Evolutionary conservation across 2,113 vertebrate species (phyloP), one percentile per base, ranked within the genome.

Genomic region (Melozone crissalis): DNA sequence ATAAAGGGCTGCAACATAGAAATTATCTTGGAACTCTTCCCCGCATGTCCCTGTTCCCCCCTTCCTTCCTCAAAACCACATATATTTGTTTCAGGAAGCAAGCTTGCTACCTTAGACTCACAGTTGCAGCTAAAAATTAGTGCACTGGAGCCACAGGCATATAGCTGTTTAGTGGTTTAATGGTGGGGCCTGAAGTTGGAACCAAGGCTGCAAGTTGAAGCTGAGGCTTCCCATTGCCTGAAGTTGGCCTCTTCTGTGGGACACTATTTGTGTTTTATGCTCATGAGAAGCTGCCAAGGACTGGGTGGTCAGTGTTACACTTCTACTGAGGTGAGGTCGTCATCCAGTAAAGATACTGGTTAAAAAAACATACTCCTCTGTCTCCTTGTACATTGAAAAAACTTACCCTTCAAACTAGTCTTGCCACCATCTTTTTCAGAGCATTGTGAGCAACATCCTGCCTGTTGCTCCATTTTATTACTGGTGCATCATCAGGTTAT

Each of bases 1-100:
- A 51, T 67, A 68, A 37, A 68, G 9, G 22, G 14, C 54, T 44
- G 14, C 37, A 37, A 37, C 35, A 13, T 31, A 67, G 62, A 76
- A 67, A 67, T 37, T 67, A 31, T 37, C 35, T 59, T 35, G 17
- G 52, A 86, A 20, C 21, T 68, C 72, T 43, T 51, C 21, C 31
- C 31, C 0, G 0, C 26, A 58, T 35, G 13, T 31, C 7, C 31
- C 26, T 0, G 0, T 51, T 67, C 26, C 13, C 26, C 2, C 1
- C 21, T 59, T 59, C 26, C 13, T 58, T 43, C 26, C 17, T 51
- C 37, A 43, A 51, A 86, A 59, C 0, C 37, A 76, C 9, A 37
- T 7, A 58, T 31, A 76, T 27, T 31, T 37, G 9, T 17, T 51
- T 76, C 52, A 86, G 31, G 37, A 51, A 76, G 17, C 31, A 76